Conservation (phyloP, 2,888 invertebrate genomes). For the Rhingia campestris region DNA sequence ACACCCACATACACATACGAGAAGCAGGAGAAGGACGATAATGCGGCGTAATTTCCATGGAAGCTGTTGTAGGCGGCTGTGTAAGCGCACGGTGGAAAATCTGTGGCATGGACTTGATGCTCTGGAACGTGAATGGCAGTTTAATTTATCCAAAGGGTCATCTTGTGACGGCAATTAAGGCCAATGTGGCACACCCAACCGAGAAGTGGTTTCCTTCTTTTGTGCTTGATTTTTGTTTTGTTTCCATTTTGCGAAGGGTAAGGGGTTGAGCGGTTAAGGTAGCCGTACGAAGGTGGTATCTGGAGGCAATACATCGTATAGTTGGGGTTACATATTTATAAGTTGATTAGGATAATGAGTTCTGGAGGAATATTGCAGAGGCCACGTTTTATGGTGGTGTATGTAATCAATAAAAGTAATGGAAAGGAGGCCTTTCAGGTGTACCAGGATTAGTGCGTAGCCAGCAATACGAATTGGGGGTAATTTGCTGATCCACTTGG, state of each 20-base stretch:
- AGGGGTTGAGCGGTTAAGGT: neutral
- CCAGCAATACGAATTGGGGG: too few species aligned
- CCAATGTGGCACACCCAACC: slow-evolving; percentile 64
- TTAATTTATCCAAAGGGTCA: slow-evolving; percentile 73
- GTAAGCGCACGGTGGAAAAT: slow-evolving; percentile 38
- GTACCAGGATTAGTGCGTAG: too few species aligned
- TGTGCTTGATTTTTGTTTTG: slow-evolving; percentile 12
- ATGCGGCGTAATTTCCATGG: slow-evolving; percentile 5
- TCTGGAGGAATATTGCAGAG: slow-evolving; percentile 9
- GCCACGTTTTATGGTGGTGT: neutral
- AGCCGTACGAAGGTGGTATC: neutral
- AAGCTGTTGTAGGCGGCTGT: neutral
- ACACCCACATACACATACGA: neutral
- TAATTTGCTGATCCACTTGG: too few species aligned
- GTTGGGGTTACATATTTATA: slow-evolving; percentile 27
- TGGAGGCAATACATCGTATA: slow-evolving; percentile 3
- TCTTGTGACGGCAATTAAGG: slow-evolving; percentile 72
- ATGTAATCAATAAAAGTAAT: too few species aligned
- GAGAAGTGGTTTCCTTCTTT: slow-evolving; percentile 53
- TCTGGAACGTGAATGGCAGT: slow-evolving; percentile 71
- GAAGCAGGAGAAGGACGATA: neutral
- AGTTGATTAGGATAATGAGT: slow-evolving; percentile 49
- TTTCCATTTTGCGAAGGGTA: slow-evolving; percentile 3
- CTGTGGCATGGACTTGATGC: slow-evolving; percentile 65
- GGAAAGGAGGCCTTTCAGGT: too few species aligned